Evolutionary conservation across 2,113 vertebrate species (phyloP).

Genomic region (Gymnocephalus cernua): DNA sequence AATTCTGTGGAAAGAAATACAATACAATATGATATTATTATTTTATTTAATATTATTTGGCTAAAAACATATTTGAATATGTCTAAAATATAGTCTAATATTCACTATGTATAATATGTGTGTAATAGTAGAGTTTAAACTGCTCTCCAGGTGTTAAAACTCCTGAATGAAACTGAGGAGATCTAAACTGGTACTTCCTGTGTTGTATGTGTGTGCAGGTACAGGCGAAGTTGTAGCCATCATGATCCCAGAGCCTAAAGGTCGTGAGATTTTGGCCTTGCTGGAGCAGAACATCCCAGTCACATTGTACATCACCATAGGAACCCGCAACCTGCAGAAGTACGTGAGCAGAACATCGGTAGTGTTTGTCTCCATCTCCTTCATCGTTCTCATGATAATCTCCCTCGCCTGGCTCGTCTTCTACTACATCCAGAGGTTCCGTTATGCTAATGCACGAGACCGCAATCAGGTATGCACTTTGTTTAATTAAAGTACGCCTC

Average conservation of each 20-base stretch:
- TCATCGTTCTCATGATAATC: conserved; percentile 99
- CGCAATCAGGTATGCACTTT: conserved; percentile 91
- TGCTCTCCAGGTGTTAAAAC: neutral
- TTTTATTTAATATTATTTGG: neutral
- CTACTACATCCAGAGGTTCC: conserved; percentile 99
- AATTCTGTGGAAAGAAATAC: neutral
- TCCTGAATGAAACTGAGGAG: neutral
- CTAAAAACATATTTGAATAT: neutral
- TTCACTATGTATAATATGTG: neutral
- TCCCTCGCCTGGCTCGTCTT: conserved; percentile 98
- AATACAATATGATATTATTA: neutral
- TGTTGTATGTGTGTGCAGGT: conserved; percentile 78
- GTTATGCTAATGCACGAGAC: conserved; percentile 96
- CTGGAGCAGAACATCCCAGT: conserved; percentile 90
- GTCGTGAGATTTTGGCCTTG: conserved; percentile 91
- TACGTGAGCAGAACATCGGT: conserved; percentile 98
- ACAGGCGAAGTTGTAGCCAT: conserved; percentile 94
- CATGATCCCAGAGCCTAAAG: conserved; percentile 97
- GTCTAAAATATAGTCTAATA: neutral
- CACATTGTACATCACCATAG: conserved; percentile 94
- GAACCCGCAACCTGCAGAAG: conserved; percentile 98
- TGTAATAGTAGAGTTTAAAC: neutral
- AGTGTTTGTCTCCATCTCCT: conserved; percentile 99
- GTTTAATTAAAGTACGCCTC: neutral
- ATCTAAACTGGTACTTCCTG: neutral